These are phyloP conservation scores for Platycercus adscitus DNA, from an alignment of 2,113 vertebrate genomes.

Conservation along the genomic window DNA sequence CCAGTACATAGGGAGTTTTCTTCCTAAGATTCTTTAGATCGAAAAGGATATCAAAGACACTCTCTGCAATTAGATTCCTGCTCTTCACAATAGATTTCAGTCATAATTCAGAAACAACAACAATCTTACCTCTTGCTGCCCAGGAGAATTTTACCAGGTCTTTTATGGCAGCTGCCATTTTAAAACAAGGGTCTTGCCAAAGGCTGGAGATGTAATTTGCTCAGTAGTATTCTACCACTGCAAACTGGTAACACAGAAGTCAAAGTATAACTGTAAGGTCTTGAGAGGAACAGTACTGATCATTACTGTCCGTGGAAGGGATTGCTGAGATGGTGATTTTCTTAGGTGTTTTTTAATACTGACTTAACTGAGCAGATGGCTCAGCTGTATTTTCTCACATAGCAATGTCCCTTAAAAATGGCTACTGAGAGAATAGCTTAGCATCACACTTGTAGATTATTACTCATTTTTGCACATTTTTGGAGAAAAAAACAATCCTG, in stretches of 20 bases:
- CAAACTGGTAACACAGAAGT: not conserved
- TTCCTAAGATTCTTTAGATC: not conserved
- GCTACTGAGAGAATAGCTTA: not conserved
- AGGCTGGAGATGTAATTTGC: not conserved
- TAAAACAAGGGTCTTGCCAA: not conserved
- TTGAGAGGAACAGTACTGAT: not conserved
- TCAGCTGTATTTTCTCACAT: not conserved
- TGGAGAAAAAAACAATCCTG: not conserved
- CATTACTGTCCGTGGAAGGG: not conserved
- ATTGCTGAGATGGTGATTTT: not conserved
- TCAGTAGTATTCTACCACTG: not conserved
- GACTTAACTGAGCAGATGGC: not conserved
- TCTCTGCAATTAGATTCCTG: not conserved
- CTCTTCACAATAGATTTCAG: not conserved
- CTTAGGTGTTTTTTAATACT: not conserved
- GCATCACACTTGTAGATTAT: not conserved
- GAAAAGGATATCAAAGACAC: not conserved
- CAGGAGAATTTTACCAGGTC: not conserved
- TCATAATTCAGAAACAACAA: not conserved
- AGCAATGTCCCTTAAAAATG: not conserved
- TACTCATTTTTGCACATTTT: not conserved
- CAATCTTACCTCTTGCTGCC: not conserved
- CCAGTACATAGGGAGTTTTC: not conserved
- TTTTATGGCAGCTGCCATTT: not conserved
- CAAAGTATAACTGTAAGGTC: not conserved